A percentile compares a stretch with the other conserved stretches of the same genome.
Evolutionary conservation across 2,797 vertebrate species (phyloP).

Genomic region (Tiaroga cobitis): DNA sequence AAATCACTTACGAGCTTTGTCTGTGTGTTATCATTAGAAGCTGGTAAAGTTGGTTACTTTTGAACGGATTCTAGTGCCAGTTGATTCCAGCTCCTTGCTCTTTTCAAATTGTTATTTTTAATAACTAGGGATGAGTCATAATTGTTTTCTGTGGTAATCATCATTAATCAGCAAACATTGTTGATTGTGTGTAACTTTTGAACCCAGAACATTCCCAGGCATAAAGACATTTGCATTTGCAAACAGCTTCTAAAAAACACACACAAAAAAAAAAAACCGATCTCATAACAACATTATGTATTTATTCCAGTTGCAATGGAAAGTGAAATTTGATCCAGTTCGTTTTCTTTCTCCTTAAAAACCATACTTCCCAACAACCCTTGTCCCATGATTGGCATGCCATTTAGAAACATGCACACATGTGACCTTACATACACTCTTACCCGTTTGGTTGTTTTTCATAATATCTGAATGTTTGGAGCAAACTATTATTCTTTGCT

Average conservation of each 20-base stretch:
- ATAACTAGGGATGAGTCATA: neutral
- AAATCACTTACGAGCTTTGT: neutral
- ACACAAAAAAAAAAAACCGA: neutral
- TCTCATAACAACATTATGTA: slow-evolving; percentile 9
- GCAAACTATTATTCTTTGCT: slow-evolving; percentile 1
- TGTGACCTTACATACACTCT: slow-evolving; percentile 33
- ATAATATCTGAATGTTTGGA: slow-evolving; percentile 19
- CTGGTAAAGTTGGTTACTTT: neutral
- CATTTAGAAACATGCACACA: slow-evolving; percentile 17
- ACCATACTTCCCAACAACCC: slow-evolving; percentile 16
- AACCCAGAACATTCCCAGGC: slow-evolving; percentile 16
- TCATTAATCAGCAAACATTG: slow-evolving; percentile 8
- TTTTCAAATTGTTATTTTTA: slow-evolving; percentile 15
- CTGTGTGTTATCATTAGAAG: neutral
- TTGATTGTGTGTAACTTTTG: neutral
- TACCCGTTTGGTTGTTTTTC: slow-evolving; percentile 44
- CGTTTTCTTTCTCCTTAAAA: slow-evolving; percentile 1
- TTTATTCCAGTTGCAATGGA: slow-evolving; percentile 9
- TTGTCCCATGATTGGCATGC: slow-evolving; percentile 37
- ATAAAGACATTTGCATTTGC: slow-evolving; percentile 23
- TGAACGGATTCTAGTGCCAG: neutral
- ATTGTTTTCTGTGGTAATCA: slow-evolving; percentile 28
- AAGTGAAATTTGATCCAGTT: neutral
- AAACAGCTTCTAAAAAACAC: slow-evolving; percentile 2
- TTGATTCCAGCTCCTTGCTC: neutral